These are phyloP conservation scores for Rousettus leschenaultii DNA, from an alignment of 2,113 vertebrate species.

Conservation along the genomic window DNA sequence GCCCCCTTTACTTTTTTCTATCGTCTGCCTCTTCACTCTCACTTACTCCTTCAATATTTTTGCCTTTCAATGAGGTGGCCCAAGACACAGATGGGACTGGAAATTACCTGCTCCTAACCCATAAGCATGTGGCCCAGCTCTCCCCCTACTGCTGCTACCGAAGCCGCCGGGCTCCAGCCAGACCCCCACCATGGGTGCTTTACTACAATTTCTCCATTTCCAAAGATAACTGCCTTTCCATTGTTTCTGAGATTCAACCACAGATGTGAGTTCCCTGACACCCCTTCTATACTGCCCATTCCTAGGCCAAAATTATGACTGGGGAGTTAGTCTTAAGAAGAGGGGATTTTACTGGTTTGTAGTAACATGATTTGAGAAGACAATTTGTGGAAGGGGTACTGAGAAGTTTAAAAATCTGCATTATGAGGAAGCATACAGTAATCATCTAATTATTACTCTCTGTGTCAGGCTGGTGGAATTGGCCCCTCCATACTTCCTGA, in stretches of 20 bases:
- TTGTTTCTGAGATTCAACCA: slow-evolving; percentile 91
- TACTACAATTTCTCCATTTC: slow-evolving; percentile 92
- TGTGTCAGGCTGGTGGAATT: slow-evolving; percentile 89
- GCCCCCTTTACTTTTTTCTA: neutral
- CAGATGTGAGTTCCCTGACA: slow-evolving; percentile 86
- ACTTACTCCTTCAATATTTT: slow-evolving; percentile 25
- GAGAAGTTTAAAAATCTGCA: neutral
- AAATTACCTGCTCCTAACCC: slow-evolving; percentile 90
- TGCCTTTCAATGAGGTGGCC: slow-evolving; percentile 80
- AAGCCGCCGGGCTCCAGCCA: slow-evolving; percentile 74
- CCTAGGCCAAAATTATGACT: neutral
- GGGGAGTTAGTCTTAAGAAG: neutral
- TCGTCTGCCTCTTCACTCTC: neutral
- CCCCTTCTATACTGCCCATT: neutral
- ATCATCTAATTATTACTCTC: neutral
- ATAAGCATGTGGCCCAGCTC: slow-evolving; percentile 90
- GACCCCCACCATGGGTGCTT: slow-evolving; percentile 88
- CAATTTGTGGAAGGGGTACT: neutral
- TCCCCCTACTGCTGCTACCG: slow-evolving; percentile 85
- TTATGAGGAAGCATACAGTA: neutral
- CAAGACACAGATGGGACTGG: slow-evolving; percentile 88
- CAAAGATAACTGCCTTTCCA: slow-evolving; percentile 89
- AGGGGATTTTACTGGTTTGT: neutral
- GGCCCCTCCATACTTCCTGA: slow-evolving; percentile 94
- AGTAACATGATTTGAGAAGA: neutral